Evolutionary conservation across 2,888 invertebrate genomes (phyloP), one percentile per base, ranked within the genome.

Genomic region (Tenthredo notha): DNA sequence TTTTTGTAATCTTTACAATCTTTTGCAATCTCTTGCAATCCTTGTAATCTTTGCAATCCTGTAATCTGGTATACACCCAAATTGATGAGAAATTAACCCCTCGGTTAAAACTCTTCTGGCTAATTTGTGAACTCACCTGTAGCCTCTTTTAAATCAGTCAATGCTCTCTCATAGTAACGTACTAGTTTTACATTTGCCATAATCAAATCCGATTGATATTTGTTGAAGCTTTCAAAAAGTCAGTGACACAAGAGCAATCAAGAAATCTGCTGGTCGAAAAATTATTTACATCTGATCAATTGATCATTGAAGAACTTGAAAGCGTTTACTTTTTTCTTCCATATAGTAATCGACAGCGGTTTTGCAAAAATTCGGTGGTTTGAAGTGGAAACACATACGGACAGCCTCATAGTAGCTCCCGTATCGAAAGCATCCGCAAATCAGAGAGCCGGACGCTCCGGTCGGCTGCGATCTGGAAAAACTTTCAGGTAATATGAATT

Each of bases 281-380:
- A 82, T n/a, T 29, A 54, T 54, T 77, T 33, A 75, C 72, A 25
- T 67, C 4, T 18, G 25, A 33, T 65, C 21, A 18, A 58, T 21
- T 54, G 33, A 85, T 86, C 33, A 9, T 84, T 74, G 75, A 72
- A 80, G 80, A 84, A 50, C n/a, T n/a, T 54, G 7, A 54, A 77
- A 15, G 15, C n/a, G 25, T 72, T 37, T 7, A 75, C 85, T 25
- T 84, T 87, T 86, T 86, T 90, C 85, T 83, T 94, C 94, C 47
- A 47, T 47, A 61, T 92, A 98, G 98, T 99, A 84, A 96, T 99
- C 84, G 99, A 99, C 93, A 96, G 98, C 92, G 99, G 99, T 0
- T 99, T 98, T 94, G 98, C 98, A 80, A 99, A 99, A 94, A 93
- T 99, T 88, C 97, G 97, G 29, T 98, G 98, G 95, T 98, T 97